phyloP scores from a whole-genome alignment of 2,113 vertebrate genomes.

The Eonycteris spelaea region DNA sequence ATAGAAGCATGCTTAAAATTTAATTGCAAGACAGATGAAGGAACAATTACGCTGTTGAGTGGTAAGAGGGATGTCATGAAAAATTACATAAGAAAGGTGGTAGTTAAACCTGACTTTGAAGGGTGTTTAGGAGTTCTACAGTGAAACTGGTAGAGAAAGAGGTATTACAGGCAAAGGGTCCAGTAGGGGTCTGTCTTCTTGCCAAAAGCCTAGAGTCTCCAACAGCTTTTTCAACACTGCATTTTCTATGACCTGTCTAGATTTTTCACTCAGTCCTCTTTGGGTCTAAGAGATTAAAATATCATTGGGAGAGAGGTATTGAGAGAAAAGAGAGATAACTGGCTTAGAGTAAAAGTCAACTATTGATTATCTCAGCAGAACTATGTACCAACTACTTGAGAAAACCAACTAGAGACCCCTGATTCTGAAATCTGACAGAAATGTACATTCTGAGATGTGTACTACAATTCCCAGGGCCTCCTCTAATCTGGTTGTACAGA shows the following conservation, averaged over 20 bases:
- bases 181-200: not conserved
- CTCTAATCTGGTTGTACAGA: not conserved
- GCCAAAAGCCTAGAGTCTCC: not conserved
- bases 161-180: not conserved
- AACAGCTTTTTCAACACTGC: not conserved
- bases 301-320: not conserved
- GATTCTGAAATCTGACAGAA: not conserved
- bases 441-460: not conserved
- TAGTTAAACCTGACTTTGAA: not conserved
- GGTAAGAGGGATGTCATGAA: not conserved
- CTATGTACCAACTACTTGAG: not conserved
- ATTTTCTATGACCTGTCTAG: not conserved
- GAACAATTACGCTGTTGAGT: not conserved
- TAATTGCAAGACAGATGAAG: not conserved
- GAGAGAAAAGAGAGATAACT: not conserved
- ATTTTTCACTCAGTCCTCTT: not conserved
- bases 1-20: constrained; percentile 8
- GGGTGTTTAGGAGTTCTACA: not conserved
- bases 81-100: not conserved
- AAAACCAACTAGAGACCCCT: not conserved
- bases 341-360: not conserved
- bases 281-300: not conserved
- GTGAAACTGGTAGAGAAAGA: not conserved
- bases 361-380: not conserved
- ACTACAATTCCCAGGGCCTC: not conserved